Conservation (phyloP, 2,888 invertebrate genomes). For the Mimumesa dahlbomi region DNA sequence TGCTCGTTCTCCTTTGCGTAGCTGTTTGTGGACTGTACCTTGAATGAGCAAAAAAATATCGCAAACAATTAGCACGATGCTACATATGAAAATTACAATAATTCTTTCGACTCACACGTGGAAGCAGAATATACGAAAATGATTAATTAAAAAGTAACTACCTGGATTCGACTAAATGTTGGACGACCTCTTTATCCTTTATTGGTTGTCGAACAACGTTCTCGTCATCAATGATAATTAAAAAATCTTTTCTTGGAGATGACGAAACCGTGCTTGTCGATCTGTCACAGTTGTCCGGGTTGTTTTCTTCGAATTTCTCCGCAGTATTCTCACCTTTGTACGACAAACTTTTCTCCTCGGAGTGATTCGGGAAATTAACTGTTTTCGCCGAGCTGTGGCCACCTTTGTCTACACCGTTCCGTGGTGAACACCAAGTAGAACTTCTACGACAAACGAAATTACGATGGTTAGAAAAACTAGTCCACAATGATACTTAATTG, state of each 20-base stretch:
- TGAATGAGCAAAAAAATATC: slow-evolving; percentile 24
- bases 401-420: slow-evolving; percentile 15
- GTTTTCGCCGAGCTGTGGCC: slow-evolving; percentile 1
- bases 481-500: too few relatives aligned
- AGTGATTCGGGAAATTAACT: neutral
- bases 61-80: neutral
- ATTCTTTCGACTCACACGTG: neutral
- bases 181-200: slow-evolving; percentile 55
- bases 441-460: slow-evolving; percentile 20
- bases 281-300: too few relatives aligned
- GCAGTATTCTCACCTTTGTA: neutral
- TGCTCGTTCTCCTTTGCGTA: slow-evolving; percentile 43
- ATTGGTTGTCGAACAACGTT: slow-evolving; percentile 3
- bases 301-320: slow-evolving; percentile 12
- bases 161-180: slow-evolving; percentile 70
- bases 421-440: slow-evolving; percentile 31
- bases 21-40: slow-evolving; percentile 64
- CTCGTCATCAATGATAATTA: slow-evolving; percentile 3
- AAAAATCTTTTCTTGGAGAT: neutral
- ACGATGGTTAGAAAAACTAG: too few relatives aligned
- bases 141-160: slow-evolving; percentile 27
- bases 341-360: too few relatives aligned
- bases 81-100: neutral
- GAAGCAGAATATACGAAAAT: neutral
- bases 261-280: slow-evolving; percentile 7